Percentiles rank a stretch among this genome's conserved stretches.
phyloP scores from a whole-genome alignment of 1,140 invertebrate genomes.

The Periplaneta americana region DNA sequence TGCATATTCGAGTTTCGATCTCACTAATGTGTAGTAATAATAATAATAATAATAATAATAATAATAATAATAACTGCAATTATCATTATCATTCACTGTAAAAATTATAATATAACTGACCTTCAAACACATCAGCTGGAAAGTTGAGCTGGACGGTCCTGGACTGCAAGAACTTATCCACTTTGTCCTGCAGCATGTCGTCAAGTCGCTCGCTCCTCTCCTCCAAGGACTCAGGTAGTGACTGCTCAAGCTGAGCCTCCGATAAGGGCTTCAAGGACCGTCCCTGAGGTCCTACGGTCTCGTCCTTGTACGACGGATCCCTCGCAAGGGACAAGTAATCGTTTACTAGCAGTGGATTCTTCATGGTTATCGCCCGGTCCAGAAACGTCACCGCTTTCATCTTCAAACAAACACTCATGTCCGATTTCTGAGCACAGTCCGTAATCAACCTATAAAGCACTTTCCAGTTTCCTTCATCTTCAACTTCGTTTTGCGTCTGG shows the following conservation, averaged over 20 bases:
- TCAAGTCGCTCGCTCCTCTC: constrained; percentile 68
- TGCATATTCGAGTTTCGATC: too few species aligned
- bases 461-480: constrained; percentile 6
- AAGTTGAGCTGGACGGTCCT: constrained; percentile 72
- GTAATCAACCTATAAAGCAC: constrained; percentile 9
- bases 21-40: too few species aligned
- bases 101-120: constrained; percentile 14
- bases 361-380: constrained; percentile 2
- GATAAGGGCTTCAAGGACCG: constrained; percentile 25
- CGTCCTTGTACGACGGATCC: not conserved
- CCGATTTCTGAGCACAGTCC: constrained; percentile 11
- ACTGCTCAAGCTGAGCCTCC: constrained; percentile 57
- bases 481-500: constrained; percentile 3
- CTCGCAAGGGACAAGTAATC: constrained; percentile 7
- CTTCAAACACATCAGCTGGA: constrained; percentile 38
- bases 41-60: too few species aligned
- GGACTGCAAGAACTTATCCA: constrained; percentile 64
- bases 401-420: constrained; percentile 17
- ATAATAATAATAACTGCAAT: too few species aligned
- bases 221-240: constrained; percentile 57
- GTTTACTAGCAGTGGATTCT: not conserved
- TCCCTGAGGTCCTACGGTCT: not conserved
- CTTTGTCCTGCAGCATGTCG: constrained; percentile 64
- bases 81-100: too few species aligned
- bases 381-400: constrained; percentile 20